phyloP scores from a whole-genome alignment of 2,888 invertebrate species.

The Rugalucina vietnamica region DNA sequence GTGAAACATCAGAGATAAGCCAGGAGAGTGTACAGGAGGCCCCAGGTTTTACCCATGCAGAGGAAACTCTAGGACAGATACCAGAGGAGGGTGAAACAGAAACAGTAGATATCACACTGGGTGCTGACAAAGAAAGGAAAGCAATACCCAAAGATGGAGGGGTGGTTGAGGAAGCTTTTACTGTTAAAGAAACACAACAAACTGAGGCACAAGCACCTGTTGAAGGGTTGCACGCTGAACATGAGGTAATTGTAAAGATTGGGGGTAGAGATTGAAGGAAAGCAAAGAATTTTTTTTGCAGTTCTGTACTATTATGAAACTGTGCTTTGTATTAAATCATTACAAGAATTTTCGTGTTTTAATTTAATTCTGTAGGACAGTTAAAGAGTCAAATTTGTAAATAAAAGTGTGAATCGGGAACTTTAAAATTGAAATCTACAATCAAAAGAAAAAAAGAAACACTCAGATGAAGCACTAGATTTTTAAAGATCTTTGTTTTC shows the following conservation, averaged over 20 bases:
- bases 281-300: neutral
- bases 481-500: no score
- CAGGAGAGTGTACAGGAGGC: slow-evolving; percentile 60
- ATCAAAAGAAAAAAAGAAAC: no score
- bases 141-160: slow-evolving; percentile 46
- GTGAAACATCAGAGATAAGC: slow-evolving; percentile 70
- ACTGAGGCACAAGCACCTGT: neutral
- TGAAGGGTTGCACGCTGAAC: slow-evolving; percentile 1
- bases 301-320: neutral
- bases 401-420: no score
- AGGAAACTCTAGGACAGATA: slow-evolving; percentile 55
- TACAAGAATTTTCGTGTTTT: no score
- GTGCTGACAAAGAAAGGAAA: slow-evolving; percentile 37
- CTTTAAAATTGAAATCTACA: no score
- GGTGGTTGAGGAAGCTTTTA: slow-evolving; percentile 55
- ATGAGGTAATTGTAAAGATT: neutral
- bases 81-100: slow-evolving; percentile 59
- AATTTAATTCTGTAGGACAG: no score
- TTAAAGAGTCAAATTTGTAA: no score
- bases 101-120: slow-evolving; percentile 49
- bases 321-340: no score
- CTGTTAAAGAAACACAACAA: slow-evolving; percentile 47
- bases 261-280: neutral
- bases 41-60: slow-evolving; percentile 27
- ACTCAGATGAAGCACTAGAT: no score